Base-by-base conservation (phyloP, 92 coral and sea anemone species). In the Palythoa caribaeorum region DNA sequence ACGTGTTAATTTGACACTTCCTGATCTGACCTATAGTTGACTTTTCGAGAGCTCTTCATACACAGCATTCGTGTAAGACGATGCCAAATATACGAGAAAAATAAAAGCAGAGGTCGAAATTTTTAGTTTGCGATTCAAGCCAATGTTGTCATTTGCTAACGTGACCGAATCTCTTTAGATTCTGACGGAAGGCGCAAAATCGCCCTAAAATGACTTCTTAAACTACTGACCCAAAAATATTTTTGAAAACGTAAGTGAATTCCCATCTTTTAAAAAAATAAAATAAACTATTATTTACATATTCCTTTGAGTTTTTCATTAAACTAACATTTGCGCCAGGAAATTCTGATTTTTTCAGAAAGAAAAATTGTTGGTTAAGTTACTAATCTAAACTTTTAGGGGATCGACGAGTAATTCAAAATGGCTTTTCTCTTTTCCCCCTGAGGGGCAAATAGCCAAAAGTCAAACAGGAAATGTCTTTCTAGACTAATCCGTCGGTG, bases 1-100 rank as follows among this genome's bases (percentile, higher is more conserved):
- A 81, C 48, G 76, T 81, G 86, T 66, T 81, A 81, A 81, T 81
- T 81, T 81, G 86, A 81, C 86, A 81, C 73, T 81, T 81, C 86
- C 86, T 81, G 86, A 20, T 76, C 86, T 81, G 86, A 20, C 60
- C 47, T 15, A 3, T 57, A 63, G 59, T 44, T 81, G 63, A 68
- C 19, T 68, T 65, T 52, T 81, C 71, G 86, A 65, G 73, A 68
- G 73, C 39, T 16, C 59, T 35, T 6, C 53, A 66, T 66, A 28
- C 65, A 81, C 19, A 8, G 51, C 76, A 81, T n/a, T 28, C 47
- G 19, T 38, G 13, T 39, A 55, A 38, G 6, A 17, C 38, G 10
- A 81, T 48, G 40, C 60, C 10, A 8, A 17, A 16, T 39, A 81
- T 76, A 65, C 10, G 73, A 66, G 66, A 65, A 81, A 55, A 66